These are phyloP conservation scores for Mercenaria mercenaria DNA, from an alignment of 1,140 invertebrate genomes.

Conservation along the genomic window DNA sequence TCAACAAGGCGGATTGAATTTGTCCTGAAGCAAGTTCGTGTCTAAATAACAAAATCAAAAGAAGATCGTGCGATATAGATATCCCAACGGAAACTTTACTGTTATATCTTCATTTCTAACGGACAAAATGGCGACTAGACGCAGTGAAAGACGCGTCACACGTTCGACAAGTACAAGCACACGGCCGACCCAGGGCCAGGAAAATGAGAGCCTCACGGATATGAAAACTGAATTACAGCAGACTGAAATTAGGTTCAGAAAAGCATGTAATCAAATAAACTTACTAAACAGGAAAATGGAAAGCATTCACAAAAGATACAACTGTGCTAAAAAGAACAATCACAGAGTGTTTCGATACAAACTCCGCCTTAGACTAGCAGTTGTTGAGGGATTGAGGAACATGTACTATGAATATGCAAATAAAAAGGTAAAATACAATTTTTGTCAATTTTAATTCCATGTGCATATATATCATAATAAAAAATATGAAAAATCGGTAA, in stretches of 20 bases:
- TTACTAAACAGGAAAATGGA: slow-evolving; percentile 65
- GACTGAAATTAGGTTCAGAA: slow-evolving; percentile 58
- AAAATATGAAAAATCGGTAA: no score
- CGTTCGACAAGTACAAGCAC: slow-evolving; percentile 42
- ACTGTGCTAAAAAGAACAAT: slow-evolving; percentile 65
- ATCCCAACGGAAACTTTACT: background rate
- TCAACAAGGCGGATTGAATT: background rate
- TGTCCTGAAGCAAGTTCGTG: slow-evolving; percentile 25
- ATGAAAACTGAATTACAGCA: slow-evolving; percentile 60
- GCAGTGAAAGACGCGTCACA: slow-evolving; percentile 46
- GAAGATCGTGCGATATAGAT: background rate
- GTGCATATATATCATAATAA: no score
- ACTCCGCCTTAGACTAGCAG: slow-evolving; percentile 64
- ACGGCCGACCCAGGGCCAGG: background rate
- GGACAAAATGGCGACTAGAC: slow-evolving; percentile 54
- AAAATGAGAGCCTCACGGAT: slow-evolving; percentile 28
- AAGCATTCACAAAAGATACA: slow-evolving; percentile 63
- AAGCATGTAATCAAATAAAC: slow-evolving; percentile 70
- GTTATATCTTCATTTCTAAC: background rate
- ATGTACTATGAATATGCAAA: slow-evolving; percentile 72
- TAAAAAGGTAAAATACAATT: slow-evolving; percentile 43
- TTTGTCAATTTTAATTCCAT: background rate
- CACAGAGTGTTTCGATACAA: slow-evolving; percentile 66
- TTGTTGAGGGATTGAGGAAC: slow-evolving; percentile 69
- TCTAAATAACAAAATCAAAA: background rate